phyloP scores from a whole-genome alignment of 2,113 vertebrate genomes.

The Progne subis region DNA sequence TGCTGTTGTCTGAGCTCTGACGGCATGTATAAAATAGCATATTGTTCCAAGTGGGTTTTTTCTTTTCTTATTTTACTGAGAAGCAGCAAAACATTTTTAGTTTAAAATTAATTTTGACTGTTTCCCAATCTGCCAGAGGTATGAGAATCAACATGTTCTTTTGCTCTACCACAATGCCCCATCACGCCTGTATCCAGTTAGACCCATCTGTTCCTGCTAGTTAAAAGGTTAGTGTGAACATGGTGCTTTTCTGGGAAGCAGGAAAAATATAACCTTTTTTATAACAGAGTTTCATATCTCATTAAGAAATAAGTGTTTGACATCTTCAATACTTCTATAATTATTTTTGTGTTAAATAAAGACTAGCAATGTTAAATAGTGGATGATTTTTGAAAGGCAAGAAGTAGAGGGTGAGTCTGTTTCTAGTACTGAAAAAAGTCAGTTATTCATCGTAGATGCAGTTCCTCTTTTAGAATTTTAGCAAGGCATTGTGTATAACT shows the following conservation, averaged over 20 bases:
- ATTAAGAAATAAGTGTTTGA: not conserved
- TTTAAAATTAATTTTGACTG: conserved; percentile 37
- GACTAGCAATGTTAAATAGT: not conserved
- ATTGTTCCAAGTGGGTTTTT: not conserved
- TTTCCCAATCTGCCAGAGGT: conserved; percentile 51
- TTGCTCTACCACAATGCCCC: not conserved
- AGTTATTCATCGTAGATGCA: not conserved
- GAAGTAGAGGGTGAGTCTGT: not conserved
- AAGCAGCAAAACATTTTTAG: conserved; percentile 24
- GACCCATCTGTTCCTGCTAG: conserved; percentile 47
- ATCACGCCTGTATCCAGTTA: not conserved
- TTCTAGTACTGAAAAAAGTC: not conserved
- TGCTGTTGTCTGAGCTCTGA: conserved; percentile 9
- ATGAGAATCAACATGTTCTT: conserved; percentile 37
- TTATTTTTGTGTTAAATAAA: not conserved
- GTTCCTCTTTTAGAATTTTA: not conserved
- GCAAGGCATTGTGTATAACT: not conserved
- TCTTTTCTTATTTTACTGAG: not conserved
- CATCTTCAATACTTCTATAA: not conserved
- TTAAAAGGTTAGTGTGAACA: conserved; percentile 3
- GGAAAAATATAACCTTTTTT: not conserved
- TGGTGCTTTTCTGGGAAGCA: not conserved
- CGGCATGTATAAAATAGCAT: not conserved
- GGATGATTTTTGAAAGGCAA: not conserved
- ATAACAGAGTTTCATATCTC: not conserved